Base-by-base conservation (phyloP, 2,113 vertebrate genomes). In the Upupa epops region DNA sequence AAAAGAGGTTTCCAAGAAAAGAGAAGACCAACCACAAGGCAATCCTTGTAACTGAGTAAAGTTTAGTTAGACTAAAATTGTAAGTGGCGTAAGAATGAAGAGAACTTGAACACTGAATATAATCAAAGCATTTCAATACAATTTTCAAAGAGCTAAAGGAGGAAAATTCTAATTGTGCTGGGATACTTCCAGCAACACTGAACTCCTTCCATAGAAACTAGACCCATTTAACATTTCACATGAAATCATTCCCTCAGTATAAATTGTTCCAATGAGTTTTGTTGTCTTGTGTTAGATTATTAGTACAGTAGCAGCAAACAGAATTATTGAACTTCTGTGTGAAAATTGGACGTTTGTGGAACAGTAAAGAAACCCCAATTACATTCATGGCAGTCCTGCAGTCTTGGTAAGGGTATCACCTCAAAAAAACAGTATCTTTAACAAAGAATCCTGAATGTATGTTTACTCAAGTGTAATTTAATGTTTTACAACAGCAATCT, bases 271-370 rank as follows among this genome's bases (percentile, higher is more conserved):
- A 74, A 10, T 49, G 9, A 58, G 34, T 51, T 73, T 82, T 71
- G 32, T 83, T 80, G 55, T 32, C 4, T 46, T 73, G 5, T 6
- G 15, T 13, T 74, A 34, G 45, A 60, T 90, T 93, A 77, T 75
- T 95, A 78, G 46, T 17, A 66, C 5, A 76, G 61, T 61, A 83
- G 16, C 13, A 83, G 49, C 36, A 88, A 64, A 56, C 42, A 82
- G 60, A 83, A 81, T 71, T 89, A 75, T 8, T 75, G 68, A 91
- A 70, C 37, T 73, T 77, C n/a, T 6, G 56, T 66, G 46, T 96
- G 90, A 97, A 97, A 95, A 91, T 75, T 36, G 80, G 6, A 69
- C 46, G 51, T 32, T 78, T 89, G 25, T 72, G 17, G 31, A 64
- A 28, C 8, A 81, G 7, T 19, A 37, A 64, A 79, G 26, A 82